A percentile compares a stretch with the other conserved stretches of the same genome.
Evolutionary conservation across 2,113 vertebrate species (phyloP).

Genomic region (Procavia capensis): DNA sequence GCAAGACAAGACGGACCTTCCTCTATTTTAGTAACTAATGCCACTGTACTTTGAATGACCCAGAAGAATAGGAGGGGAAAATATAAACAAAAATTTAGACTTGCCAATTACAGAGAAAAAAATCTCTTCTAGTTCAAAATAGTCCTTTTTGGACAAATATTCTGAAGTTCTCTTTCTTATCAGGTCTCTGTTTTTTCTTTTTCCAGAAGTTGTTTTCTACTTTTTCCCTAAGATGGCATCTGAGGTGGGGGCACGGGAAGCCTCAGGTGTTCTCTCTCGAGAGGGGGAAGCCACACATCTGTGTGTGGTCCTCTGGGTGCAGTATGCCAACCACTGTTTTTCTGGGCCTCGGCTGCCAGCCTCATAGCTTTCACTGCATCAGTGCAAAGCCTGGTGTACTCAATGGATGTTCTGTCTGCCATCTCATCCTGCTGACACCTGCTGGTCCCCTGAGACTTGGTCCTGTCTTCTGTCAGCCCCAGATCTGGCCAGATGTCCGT

Average conservation of each 20-base stretch:
- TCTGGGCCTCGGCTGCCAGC: not conserved
- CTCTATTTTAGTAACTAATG: not conserved
- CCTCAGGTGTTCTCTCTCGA: not conserved
- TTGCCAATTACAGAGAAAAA: not conserved
- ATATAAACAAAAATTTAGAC: not conserved
- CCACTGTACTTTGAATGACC: not conserved
- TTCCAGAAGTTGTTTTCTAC: not conserved
- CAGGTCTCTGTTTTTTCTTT: constrained; percentile 14
- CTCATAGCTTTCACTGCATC: not conserved
- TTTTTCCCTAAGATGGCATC: not conserved
- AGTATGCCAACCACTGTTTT: not conserved
- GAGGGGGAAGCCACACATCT: not conserved
- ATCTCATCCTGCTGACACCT: not conserved
- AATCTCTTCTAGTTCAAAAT: not conserved
- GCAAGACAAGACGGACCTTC: not conserved
- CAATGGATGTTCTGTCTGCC: not conserved
- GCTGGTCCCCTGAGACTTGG: not conserved
- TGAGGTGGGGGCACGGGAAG: not conserved
- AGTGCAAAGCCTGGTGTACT: not conserved
- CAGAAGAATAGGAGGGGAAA: not conserved
- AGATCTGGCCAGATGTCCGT: not conserved
- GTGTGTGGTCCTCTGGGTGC: not conserved
- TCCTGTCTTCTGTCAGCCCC: no score
- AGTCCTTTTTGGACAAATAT: not conserved
- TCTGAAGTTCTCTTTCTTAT: not conserved